phyloP scores from a whole-genome alignment of 2,888 invertebrate genomes.

The Agrotis clavis region DNA sequence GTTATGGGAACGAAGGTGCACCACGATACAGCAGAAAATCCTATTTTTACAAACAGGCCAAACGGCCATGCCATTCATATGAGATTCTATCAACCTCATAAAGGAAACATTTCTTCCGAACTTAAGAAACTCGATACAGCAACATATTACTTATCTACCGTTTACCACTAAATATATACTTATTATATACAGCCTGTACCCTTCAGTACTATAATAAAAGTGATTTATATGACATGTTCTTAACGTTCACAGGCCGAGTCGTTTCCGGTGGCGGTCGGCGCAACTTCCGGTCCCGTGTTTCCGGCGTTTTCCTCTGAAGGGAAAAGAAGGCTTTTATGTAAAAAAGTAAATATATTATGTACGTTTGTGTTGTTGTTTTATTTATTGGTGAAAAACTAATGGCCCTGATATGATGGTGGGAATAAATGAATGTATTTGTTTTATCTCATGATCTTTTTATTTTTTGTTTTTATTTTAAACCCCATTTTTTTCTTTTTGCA shows the following conservation, averaged over 20 bases:
- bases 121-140: too few species aligned
- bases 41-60: too few species aligned
- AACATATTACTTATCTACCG: conserved; percentile 21
- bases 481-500: too few species aligned
- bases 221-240: conserved; percentile 82
- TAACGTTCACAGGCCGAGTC: conserved; percentile 76
- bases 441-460: too few species aligned
- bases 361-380: conserved; percentile 51
- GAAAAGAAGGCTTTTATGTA: conserved; percentile 65
- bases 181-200: conserved; percentile 51
- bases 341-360: conserved; percentile 57
- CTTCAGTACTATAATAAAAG: conserved; percentile 72
- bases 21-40: too few species aligned
- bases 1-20: too few species aligned
- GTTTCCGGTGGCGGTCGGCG: conserved; percentile 78
- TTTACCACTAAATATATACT: conserved; percentile 27
- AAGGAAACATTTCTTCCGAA: not conserved
- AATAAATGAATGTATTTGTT: conserved; percentile 36
- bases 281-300: conserved; percentile 78
- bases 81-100: too few species aligned
- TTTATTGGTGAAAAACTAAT: conserved; percentile 53
- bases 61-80: too few species aligned
- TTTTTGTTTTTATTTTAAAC: too few species aligned
- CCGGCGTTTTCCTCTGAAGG: conserved; percentile 80
- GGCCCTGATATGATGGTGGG: conserved; percentile 13